Evolutionary conservation across 2,888 invertebrate genomes (phyloP).

Genomic region (Calameuta filiformis): DNA sequence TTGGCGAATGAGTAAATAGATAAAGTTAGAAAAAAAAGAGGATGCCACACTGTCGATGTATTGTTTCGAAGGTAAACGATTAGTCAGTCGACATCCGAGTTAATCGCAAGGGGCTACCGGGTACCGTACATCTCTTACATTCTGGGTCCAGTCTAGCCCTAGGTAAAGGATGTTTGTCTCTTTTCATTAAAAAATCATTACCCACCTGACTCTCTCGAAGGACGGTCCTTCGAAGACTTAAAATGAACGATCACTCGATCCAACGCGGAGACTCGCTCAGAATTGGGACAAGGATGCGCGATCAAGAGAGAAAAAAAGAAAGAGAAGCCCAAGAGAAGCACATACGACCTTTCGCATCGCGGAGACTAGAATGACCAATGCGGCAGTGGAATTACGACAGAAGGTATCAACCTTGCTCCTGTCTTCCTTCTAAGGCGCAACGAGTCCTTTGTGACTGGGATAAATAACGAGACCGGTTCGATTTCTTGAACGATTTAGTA

Average conservation of each 20-base stretch:
- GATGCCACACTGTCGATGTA: background rate
- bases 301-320: background rate
- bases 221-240: background rate
- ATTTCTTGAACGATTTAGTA: background rate
- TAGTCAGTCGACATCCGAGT: background rate
- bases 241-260: background rate
- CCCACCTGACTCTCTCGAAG: background rate
- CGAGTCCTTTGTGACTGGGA: slow-evolving; percentile 32
- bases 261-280: background rate
- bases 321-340: background rate
- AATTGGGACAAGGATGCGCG: slow-evolving; percentile 5
- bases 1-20: background rate
- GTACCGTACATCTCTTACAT: background rate
- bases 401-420: slow-evolving; percentile 43
- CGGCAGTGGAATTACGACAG: slow-evolving; percentile 46
- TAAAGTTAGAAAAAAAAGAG: background rate
- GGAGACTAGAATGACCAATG: background rate
- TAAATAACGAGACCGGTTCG: slow-evolving; percentile 25
- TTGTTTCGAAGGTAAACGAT: background rate
- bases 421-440: slow-evolving; percentile 48
- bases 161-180: background rate
- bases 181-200: background rate
- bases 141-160: background rate
- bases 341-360: background rate
- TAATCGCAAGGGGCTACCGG: background rate